Evolutionary conservation across 92 coral and sea anemone genomes (phyloP).

Genomic region (Hydrozoanthus gracilis): DNA sequence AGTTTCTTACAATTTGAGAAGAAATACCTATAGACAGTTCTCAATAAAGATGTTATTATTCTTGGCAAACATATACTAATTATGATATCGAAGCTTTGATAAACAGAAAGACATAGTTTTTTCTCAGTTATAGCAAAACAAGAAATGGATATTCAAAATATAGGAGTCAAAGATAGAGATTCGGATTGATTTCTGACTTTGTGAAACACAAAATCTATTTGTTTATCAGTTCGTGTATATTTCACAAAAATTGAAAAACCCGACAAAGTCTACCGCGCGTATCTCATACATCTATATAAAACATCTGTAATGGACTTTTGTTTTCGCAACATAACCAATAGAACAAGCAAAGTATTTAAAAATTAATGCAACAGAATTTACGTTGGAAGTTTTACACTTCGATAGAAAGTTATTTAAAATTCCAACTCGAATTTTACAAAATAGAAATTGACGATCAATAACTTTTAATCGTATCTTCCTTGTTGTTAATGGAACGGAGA

Average conservation of each 20-base stretch:
- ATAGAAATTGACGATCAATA: neutral
- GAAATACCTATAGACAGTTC: too few relatives aligned
- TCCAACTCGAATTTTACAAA: neutral
- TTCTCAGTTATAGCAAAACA: too few relatives aligned
- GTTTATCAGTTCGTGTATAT: neutral
- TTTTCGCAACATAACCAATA: constrained; percentile 21
- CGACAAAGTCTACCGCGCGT: neutral
- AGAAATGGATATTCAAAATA: too few relatives aligned
- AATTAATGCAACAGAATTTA: constrained; percentile 8
- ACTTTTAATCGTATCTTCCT: neutral
- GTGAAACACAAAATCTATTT: neutral
- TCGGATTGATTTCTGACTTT: constrained; percentile 7
- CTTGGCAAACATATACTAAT: too few relatives aligned
- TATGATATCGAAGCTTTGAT: too few relatives aligned
- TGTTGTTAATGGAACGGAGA: neutral
- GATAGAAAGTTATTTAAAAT: neutral
- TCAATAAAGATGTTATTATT: too few relatives aligned
- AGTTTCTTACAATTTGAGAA: too few relatives aligned
- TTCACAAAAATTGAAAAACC: constrained; percentile 5
- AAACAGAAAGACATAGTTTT: too few relatives aligned
- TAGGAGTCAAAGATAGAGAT: neutral
- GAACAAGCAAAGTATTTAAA: constrained; percentile 2
- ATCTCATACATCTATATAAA: constrained; percentile 11
- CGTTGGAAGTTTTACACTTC: constrained; percentile 13
- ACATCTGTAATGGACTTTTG: constrained; percentile 4